These are phyloP conservation scores for Micromys minutus DNA, from an alignment of 2,113 vertebrate species.

Conservation along the genomic window DNA sequence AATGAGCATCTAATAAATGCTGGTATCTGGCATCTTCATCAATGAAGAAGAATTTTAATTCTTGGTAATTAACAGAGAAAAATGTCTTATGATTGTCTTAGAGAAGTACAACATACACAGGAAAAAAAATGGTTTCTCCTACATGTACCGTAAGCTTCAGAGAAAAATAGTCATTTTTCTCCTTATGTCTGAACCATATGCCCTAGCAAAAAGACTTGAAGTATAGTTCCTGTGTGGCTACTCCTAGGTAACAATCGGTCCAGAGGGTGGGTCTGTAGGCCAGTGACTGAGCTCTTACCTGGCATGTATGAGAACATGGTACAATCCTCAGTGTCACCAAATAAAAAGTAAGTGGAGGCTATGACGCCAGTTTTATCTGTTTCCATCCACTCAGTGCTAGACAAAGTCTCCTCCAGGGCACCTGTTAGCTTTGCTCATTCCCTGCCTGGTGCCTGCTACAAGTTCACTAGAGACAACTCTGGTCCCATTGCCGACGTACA, in stretches of 20 bases:
- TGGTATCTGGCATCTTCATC: not conserved
- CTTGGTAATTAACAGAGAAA: constrained; percentile 30
- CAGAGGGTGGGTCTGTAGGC: not conserved
- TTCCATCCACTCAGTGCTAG: not conserved
- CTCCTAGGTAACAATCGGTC: not conserved
- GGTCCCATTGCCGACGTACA: not conserved
- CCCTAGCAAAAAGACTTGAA: not conserved
- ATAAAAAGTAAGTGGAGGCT: not conserved
- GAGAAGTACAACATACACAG: not conserved
- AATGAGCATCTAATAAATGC: constrained; percentile 24
- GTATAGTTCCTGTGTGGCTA: not conserved
- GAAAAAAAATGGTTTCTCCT: not conserved
- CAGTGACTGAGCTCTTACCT: too few species aligned
- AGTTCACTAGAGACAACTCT: not conserved
- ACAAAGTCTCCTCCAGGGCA: not conserved
- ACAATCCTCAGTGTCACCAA: not conserved
- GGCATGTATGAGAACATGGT: not conserved
- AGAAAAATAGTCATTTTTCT: not conserved
- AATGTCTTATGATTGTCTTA: not conserved
- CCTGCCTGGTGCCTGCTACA: not conserved
- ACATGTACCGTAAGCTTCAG: not conserved
- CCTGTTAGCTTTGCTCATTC: not conserved
- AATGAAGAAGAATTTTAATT: constrained; percentile 25
- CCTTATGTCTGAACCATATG: not conserved
- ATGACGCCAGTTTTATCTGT: not conserved